Percentiles rank a stretch among this genome's conserved stretches.
Evolutionary conservation across 2,888 invertebrate genomes (phyloP).

Genomic region (Phalera bucephala): DNA sequence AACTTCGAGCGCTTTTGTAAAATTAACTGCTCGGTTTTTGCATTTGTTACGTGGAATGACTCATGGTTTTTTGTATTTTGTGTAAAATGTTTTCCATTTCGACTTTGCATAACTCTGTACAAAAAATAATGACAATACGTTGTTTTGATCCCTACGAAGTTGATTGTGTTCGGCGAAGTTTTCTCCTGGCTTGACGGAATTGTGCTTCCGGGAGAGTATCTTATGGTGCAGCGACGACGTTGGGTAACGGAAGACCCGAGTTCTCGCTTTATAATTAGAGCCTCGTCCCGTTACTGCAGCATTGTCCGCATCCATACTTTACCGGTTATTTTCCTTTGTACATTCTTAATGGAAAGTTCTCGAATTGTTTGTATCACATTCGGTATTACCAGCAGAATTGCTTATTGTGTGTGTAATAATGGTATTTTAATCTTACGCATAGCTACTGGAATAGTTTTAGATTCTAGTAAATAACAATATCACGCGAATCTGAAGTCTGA

Average conservation of each 20-base stretch:
- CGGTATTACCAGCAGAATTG: conserved; percentile 38
- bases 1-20: conserved; percentile 42
- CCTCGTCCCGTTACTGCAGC: conserved; percentile 72
- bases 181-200: conserved; percentile 14
- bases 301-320: conserved; percentile 71
- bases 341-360: conserved; percentile 61
- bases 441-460: no score
- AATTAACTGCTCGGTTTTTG: conserved; percentile 45
- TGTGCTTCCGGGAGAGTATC: conserved; percentile 41
- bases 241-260: conserved; percentile 65
- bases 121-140: conserved; percentile 10
- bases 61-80: conserved; percentile 21
- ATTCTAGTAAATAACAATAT: no score
- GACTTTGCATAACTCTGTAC: conserved; percentile 13
- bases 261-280: conserved; percentile 74
- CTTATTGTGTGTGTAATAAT: conserved; percentile 48
- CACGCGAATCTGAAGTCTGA: no score
- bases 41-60: conserved; percentile 28
- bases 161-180: no score
- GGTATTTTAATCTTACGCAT: no score
- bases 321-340: conserved; percentile 71
- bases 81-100: conserved; percentile 18
- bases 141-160: conserved; percentile 8
- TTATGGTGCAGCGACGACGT: conserved; percentile 35
- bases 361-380: conserved; percentile 62